Evolutionary conservation across 2,113 vertebrate species (phyloP), one percentile per base, ranked within the genome.

Genomic region (Tautogolabrus adspersus): DNA sequence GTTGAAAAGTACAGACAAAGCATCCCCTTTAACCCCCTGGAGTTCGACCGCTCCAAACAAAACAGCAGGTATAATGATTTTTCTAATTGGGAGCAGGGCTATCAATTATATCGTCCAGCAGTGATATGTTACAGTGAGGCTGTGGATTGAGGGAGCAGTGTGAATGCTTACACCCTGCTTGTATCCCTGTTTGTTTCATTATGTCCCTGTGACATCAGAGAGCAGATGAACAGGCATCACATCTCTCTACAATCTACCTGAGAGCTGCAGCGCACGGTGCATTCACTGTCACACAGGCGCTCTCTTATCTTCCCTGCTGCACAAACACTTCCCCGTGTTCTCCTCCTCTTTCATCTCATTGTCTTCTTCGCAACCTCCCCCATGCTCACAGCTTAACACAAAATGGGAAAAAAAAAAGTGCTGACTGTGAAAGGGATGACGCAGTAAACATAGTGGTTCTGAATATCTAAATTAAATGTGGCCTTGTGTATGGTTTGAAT

Each of bases 381-480:
- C 26, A 72, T 74, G 16, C 69, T 40, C 44, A 71, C 72, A 79
- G 81, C 79, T 77, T 55, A 85, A 77, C 70, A 58, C 62, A 54
- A 66, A 85, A 73, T n/a, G 23, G 10, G 22, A 58, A 44, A n/a
- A 59, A 75, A 73, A 73, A 89, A 91, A 91, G 59, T 91, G 92
- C 94, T 92, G 92, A 93, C 90, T 77, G 69, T 64, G 79, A 87
- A 80, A 66, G 34, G 74, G 83, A 89, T 89, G 90, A 89, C 59
- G 78, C 87, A 75, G 87, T 79, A 83, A 90, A 88, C 88, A 87
- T 65, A 79, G 81, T 60, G 46, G 75, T 80, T 86, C 81, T 84
- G 87, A 91, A 92, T 82, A 85, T 87, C 82, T 87, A 89, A 94
- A 94, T 93, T 87, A 91, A 93, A 92, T 87, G 83, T 71, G 81